Base-by-base conservation (phyloP, 2,888 invertebrate genomes). In the Notodonta dromedarius region DNA sequence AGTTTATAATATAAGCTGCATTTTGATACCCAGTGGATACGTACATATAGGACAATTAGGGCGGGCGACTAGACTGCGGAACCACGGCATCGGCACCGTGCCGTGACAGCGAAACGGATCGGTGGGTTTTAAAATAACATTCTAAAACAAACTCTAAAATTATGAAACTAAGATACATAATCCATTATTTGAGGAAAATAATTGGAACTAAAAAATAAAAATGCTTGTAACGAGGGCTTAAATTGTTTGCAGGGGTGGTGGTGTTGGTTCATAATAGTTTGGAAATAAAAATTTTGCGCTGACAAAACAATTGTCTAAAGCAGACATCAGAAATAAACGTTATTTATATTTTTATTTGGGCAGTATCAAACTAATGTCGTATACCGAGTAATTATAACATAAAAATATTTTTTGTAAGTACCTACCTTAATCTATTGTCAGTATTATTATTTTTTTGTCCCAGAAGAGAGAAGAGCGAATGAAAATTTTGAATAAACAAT, bases 101-200 rank as follows among this genome's bases (percentile, higher is more conserved):
- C 77, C 83, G 79, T 86, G 82, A 84, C 85, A 75, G 66, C 69
- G 79, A 65, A 75, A 82, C 80, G 83, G 80, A 73, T 80, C 78
- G 81, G 70, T 80, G 78, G 65, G 56, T 81, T 70, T 61, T 46
- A 56, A 60, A 58, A 59, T 59, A 39, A 51, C 58, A 67, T 60
- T 56, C 69, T 60, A 80, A 78, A 75, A 63, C 71, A 66, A 73
- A 74, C 80, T 71, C 64, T 77, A 76, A 61, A 52, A 24, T 0
- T 6, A 48, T 48, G 5, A 0, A 0, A 13, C 44, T 69, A 80
- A 52, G 58, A 62, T 42, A 14, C 44, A 69, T 16, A 62, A 13
- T 74, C 39, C 56, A 57, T 35, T 12, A 8, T 1, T 62, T 57
- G 52, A 57, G 11, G 53, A 7, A 7, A 58, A 57, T 42, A 60